Evolutionary conservation across 2,888 invertebrate species (phyloP), one percentile per base, ranked within the genome.

Genomic region (Tridacna gigas): DNA sequence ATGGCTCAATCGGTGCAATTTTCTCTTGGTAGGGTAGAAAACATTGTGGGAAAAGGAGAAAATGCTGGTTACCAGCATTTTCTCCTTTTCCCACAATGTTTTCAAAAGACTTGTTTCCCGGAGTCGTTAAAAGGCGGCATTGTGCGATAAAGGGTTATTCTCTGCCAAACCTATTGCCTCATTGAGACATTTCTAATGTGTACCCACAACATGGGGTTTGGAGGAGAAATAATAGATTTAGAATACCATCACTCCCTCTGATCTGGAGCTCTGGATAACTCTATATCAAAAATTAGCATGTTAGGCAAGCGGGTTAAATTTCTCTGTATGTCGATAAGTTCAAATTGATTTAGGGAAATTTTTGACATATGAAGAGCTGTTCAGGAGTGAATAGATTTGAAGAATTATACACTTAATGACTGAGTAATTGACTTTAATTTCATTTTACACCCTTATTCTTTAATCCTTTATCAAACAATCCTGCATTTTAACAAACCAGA

Each of bases 401-500:
- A 67, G 67, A 26, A n/a, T 67, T 67, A 45, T 45, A 67, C 20
- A 67, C 45, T n/a, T 67, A 67, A 37, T 67, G 28, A 67, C 67
- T 37, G 37, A 12, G n/a, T 67, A 45, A 67, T 67, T 67, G n/a
- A 56, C 56, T 15, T 9, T 56, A 56, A 56, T 56, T 56, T 20
- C 20, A 56, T 56, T 15, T 56, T 20, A 56, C 37, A 37, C 37
- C 37, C 37, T 37, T 37, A 37, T 2, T 2, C 37, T 7, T 37
- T 7, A 37, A 37, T 37, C 37, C 37, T 4, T 37, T 37, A 37
- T 7, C 37, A 37, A 37, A 37, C 7, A n/a, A n/a, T n/a, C n/a
- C n/a, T n/a, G n/a, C n/a, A n/a, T n/a, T n/a, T n/a, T n/a, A n/a
- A n/a, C n/a, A n/a, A n/a, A n/a, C n/a, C n/a, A n/a, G n/a, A n/a